A percentile compares a stretch with the other conserved stretches of the same genome.
Conservation (phyloP, 2,888 invertebrate species). For the Drosophila niveifrons region DNA sequence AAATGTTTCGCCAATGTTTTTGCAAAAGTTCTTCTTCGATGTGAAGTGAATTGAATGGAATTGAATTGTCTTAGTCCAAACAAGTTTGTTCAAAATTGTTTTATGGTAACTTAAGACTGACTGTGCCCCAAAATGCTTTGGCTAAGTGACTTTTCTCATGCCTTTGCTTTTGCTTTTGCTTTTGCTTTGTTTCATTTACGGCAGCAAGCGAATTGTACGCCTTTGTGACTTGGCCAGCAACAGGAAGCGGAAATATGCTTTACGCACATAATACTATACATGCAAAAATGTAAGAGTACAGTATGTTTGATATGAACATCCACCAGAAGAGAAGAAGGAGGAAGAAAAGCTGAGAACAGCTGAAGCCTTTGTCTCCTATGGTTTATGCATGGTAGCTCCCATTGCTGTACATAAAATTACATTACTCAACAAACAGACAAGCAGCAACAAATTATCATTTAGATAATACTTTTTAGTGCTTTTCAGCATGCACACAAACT, state of each 20-base stretch:
- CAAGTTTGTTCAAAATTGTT: slow-evolving; percentile 48
- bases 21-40: slow-evolving; percentile 23
- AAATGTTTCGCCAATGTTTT: slow-evolving; percentile 29
- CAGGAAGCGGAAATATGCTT: slow-evolving; percentile 68
- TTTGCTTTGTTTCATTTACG: slow-evolving; percentile 46
- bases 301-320: background rate
- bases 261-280: slow-evolving; percentile 56
- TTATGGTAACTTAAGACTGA: slow-evolving; percentile 19
- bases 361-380: slow-evolving; percentile 59
- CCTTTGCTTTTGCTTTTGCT: slow-evolving; percentile 37
- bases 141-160: slow-evolving; percentile 28
- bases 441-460: slow-evolving; percentile 78
- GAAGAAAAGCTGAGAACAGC: slow-evolving; percentile 1
- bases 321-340: background rate
- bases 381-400: slow-evolving; percentile 65
- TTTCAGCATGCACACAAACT: slow-evolving; percentile 55
- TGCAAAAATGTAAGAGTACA: slow-evolving; percentile 29
- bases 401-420: slow-evolving; percentile 73
- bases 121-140: slow-evolving; percentile 17
- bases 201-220: slow-evolving; percentile 17
- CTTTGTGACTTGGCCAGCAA: slow-evolving; percentile 43
- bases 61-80: slow-evolving; percentile 52
- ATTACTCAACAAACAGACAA: slow-evolving; percentile 76
- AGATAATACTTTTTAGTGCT: slow-evolving; percentile 81
- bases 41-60: slow-evolving; percentile 14